Base-by-base conservation (phyloP, 2,113 vertebrate species). In the Mustela nigripes region DNA sequence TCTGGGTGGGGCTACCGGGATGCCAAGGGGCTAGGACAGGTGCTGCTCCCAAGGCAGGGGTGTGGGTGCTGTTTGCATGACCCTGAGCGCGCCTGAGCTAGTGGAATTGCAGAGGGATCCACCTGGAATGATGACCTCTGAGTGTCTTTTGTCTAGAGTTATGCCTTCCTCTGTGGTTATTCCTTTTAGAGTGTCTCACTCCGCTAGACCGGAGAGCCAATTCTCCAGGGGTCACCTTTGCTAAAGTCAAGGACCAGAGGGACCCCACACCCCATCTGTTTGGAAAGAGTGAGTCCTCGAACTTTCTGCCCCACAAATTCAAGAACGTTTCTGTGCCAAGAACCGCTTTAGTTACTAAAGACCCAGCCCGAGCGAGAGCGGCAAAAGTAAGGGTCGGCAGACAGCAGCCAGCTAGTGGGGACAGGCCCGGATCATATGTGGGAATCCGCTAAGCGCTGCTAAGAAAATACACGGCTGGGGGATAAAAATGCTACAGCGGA, bases 311-410 rank as follows among this genome's bases (percentile, higher is more conserved):
- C 28, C 71, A 5, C 4, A 67, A 69, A 81, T 53, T 88, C 12
- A 24, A 39, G 82, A 28, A 53, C 2, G 7, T 24, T 56, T 31
- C 1, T 12, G 28, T 19, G 42, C 42, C 39, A 39, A 19, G 60
- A 45, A 11, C 33, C 3, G 42, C 45, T 89, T 10, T 18, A 45
- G 39, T 19, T n/a, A 5, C 36, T 79, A 28, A 79, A 56, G 60
- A 58, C 1, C 56, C 9, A 4, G 16, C 36, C 16, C 6, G 50
- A 58, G 76, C 42, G 19, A 56, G 48, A 24, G 12, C 1, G 2
- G 48, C 71, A 3, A 69, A 24, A 18, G 11, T 4, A 14, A 33
- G 60, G 36, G 14, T 11, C 45, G 33, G 62, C 2, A 0, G 1
- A 65, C 45, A 12, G 26, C 24, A 0, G 8, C 22, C 48, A 24